Evolutionary conservation across 2,888 invertebrate genomes (phyloP).

Genomic region (Drosophila yooni): DNA sequence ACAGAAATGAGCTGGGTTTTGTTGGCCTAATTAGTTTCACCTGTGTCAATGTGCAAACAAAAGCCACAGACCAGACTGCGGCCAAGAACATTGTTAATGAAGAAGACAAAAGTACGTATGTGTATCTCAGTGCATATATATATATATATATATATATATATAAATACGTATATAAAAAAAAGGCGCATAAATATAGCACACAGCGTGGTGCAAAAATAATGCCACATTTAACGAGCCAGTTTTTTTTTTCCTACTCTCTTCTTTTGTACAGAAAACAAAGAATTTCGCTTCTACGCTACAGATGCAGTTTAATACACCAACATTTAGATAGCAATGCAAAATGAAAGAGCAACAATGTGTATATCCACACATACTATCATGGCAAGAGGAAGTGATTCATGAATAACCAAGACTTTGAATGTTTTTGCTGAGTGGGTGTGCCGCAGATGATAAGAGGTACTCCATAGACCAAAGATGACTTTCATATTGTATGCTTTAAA

Average conservation of each 20-base stretch:
- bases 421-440: slow-evolving; percentile 13
- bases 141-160: not conserved
- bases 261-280: slow-evolving; percentile 19
- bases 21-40: slow-evolving; percentile 80
- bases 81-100: slow-evolving; percentile 61
- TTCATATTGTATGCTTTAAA: not conserved
- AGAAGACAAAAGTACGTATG: slow-evolving; percentile 51
- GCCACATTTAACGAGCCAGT: slow-evolving; percentile 20
- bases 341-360: slow-evolving; percentile 5
- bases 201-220: slow-evolving; percentile 24
- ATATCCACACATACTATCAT: slow-evolving; percentile 1
- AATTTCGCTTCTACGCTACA: slow-evolving; percentile 13
- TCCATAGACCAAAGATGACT: slow-evolving; percentile 21
- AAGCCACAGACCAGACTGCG: slow-evolving; percentile 40
- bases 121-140: slow-evolving; percentile 5
- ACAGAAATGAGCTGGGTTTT: slow-evolving; percentile 80
- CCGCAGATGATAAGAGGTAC: slow-evolving; percentile 23
- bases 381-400: slow-evolving; percentile 47
- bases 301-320: slow-evolving; percentile 22
- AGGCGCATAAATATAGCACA: slow-evolving; percentile 39
- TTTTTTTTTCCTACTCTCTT: not conserved
- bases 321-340: slow-evolving; percentile 36
- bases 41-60: slow-evolving; percentile 81
- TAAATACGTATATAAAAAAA: not conserved
- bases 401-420: slow-evolving; percentile 24